phyloP scores from a whole-genome alignment of 2,113 vertebrate genomes.

The Arenaria interpres region DNA sequence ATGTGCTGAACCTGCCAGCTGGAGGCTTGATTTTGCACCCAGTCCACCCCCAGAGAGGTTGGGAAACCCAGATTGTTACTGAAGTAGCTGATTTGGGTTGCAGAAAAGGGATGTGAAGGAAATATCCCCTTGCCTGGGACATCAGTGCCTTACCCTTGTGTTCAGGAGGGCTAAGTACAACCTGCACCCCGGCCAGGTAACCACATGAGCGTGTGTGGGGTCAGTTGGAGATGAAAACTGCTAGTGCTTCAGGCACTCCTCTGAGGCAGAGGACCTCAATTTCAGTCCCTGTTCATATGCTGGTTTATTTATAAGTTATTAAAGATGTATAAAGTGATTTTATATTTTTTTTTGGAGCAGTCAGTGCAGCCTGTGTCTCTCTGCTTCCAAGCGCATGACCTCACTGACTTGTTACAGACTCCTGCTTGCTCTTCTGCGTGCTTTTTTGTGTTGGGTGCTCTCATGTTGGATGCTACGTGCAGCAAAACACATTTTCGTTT shows the following conservation, averaged over 20 bases:
- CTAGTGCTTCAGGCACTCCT: background rate
- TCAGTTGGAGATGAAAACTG: background rate
- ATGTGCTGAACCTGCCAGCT: background rate
- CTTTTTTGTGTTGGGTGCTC: background rate
- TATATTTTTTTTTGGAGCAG: background rate
- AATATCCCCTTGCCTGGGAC: background rate
- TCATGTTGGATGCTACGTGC: background rate
- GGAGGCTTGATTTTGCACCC: background rate
- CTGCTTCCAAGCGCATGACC: background rate
- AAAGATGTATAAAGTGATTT: slow-evolving; percentile 27
- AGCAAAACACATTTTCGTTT: background rate
- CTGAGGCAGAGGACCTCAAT: background rate
- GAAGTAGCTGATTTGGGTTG: background rate
- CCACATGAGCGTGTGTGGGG: background rate
- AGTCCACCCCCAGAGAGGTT: background rate
- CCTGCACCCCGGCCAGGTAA: fast-evolving
- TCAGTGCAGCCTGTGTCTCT: background rate
- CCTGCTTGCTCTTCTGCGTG: background rate
- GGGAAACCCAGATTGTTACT: background rate
- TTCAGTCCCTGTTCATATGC: background rate
- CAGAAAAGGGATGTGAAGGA: background rate
- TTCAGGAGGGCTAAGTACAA: background rate
- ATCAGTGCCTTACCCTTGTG: background rate
- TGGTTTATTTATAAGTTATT: slow-evolving; percentile 53
- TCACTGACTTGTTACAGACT: background rate